Evolutionary conservation across 2,888 invertebrate species (phyloP), one percentile per base, ranked within the genome.

Genomic region (Spialia ferax): DNA sequence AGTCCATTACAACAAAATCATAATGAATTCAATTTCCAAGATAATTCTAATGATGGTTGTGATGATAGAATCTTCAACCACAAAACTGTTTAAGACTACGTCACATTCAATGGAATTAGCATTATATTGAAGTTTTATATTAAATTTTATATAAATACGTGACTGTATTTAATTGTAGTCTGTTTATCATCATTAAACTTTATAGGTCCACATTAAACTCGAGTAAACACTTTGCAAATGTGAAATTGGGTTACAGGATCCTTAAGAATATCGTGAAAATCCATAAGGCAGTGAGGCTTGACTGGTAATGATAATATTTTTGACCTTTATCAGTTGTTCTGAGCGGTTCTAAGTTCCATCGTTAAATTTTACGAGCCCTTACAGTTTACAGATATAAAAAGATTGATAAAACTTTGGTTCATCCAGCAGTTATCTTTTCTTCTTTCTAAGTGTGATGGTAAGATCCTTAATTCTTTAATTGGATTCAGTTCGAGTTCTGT

Each of bases 161-260:
- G 20, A 20, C 20, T 48, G 20, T 18, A 48, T 48, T 48, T 20
- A 38, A 38, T 13, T 32, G 32, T 38, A 13, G 13, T 13, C 13
- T 22, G 48, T 48, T 48, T 48, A 20, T 50, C 50, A 50, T 50
- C 50, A 11, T 48, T 50, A 50, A 22, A 50, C 50, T 50, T 50
- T 50, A 50, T 22, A 22, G 50, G 11, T 50, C 8, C 11, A 13
- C 38, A 5, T 42, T 42, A 7, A 8, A 42, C 1, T 42, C 18
- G 42, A 7, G 7, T 45, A 18, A 45, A 45, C 45, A 18, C 18
- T 45, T 45, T 45, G 7, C n/a, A 18, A 15, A 45, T 8, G 15
- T 45, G 18, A 45, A 45, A 45, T 45, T 45, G 45, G 45, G 45
- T 45, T 45, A 45, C 8, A 18, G 18, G 18, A 18, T 7, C 15